Percentiles rank a stretch among this genome's conserved stretches.
Evolutionary conservation across 2,888 invertebrate genomes (phyloP).

Genomic region (Julus scanicus): DNA sequence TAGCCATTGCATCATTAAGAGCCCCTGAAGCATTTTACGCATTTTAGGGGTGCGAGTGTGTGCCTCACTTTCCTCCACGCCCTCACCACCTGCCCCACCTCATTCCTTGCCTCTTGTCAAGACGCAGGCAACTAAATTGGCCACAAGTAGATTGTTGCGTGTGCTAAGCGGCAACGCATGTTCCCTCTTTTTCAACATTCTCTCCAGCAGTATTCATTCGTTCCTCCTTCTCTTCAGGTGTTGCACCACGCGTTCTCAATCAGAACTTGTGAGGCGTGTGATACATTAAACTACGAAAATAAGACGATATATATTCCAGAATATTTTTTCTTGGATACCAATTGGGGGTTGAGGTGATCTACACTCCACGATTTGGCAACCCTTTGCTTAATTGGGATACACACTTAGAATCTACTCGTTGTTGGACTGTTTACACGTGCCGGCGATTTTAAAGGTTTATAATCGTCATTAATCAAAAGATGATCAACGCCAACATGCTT

Average conservation of each 20-base stretch:
- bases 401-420: not conserved
- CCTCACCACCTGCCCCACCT: conserved; percentile 50
- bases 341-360: not conserved
- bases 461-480: not conserved
- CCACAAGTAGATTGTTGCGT: conserved; percentile 38
- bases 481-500: not conserved
- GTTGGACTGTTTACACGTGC: not conserved
- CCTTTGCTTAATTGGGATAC: not conserved
- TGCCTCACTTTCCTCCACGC: conserved; percentile 43
- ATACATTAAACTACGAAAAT: no score
- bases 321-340: not conserved
- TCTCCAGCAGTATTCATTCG: not conserved
- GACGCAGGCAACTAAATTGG: conserved; percentile 23
- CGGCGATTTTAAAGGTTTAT: not conserved
- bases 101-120: conserved; percentile 38
- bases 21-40: not conserved
- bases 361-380: not conserved
- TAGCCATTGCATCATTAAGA: not conserved
- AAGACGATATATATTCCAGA: not conserved
- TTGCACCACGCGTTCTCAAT: not conserved
- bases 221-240: conserved; percentile 3
- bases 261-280: no score
- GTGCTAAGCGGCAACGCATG: not conserved
- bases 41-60: not conserved
- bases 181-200: not conserved